These are phyloP conservation scores for Araneus ventricosus DNA, from an alignment of 1,140 invertebrate species.

Conservation along the genomic window DNA sequence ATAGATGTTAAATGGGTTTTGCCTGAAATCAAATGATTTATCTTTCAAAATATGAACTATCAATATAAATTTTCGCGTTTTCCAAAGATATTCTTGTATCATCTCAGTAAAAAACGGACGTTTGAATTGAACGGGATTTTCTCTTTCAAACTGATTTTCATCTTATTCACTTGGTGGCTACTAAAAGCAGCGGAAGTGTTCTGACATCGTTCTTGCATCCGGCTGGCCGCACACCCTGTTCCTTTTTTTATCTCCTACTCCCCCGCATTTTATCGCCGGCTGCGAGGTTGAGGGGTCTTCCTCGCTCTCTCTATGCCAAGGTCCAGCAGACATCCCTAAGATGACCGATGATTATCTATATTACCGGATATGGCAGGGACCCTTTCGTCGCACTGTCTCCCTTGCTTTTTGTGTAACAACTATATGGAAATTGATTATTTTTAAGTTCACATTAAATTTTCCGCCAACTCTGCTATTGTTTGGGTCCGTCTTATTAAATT, in stretches of 20 bases:
- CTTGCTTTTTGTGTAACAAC: not conserved
- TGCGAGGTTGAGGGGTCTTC: not conserved
- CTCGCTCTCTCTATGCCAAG: not conserved
- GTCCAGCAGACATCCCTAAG: not conserved
- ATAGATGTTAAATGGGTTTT: too few relatives aligned
- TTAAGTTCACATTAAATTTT: not conserved
- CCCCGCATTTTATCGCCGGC: not conserved
- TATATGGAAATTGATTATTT: too few relatives aligned
- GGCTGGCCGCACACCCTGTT: not conserved
- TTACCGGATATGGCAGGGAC: not conserved
- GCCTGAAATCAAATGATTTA: too few relatives aligned
- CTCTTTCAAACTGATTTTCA: not conserved
- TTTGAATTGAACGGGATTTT: not conserved
- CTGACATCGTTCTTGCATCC: not conserved
- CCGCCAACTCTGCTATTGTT: not conserved
- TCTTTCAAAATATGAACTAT: too few relatives aligned
- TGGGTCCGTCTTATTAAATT: not conserved
- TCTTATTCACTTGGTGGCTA: not conserved
- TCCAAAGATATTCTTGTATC: too few relatives aligned
- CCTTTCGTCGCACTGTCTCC: not conserved
- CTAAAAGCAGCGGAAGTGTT: not conserved
- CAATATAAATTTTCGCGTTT: too few relatives aligned
- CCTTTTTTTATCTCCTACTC: not conserved
- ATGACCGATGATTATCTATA: not conserved
- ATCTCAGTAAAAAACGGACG: not conserved